These are phyloP conservation scores for Pogonomyrmex barbatus DNA, from an alignment of 1,140 invertebrate genomes.

Conservation along the genomic window DNA sequence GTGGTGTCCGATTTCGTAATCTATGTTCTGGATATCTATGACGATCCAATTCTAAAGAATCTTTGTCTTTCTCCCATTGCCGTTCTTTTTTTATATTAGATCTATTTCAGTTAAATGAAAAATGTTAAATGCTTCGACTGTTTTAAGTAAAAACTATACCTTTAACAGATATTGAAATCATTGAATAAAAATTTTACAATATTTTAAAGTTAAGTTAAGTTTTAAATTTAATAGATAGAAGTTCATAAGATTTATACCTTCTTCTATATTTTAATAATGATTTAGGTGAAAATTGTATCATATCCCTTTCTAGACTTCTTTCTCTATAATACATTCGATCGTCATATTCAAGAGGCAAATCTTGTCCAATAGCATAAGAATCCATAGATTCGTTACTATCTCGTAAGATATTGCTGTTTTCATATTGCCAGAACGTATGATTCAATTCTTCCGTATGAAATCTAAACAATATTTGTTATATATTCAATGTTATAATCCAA, in stretches of 20 bases:
- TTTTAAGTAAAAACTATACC: background rate
- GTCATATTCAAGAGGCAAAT: slow-evolving; percentile 75
- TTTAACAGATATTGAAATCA: background rate
- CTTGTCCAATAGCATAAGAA: slow-evolving; percentile 72
- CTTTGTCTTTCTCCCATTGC: slow-evolving; percentile 75
- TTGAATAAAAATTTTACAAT: background rate
- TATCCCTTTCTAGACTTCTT: slow-evolving; percentile 79
- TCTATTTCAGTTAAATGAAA: slow-evolving; percentile 58
- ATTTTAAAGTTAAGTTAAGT: no score
- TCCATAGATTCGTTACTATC: slow-evolving; percentile 76
- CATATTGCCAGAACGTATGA: slow-evolving; percentile 70
- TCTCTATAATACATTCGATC: slow-evolving; percentile 76
- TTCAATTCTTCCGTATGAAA: slow-evolving; percentile 70
- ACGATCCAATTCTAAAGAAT: slow-evolving; percentile 75
- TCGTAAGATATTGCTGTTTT: slow-evolving; percentile 63
- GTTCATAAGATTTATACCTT: slow-evolving; percentile 65
- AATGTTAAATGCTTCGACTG: background rate
- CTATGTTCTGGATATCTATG: slow-evolving; percentile 58
- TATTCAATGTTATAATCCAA: background rate
- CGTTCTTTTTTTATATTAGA: slow-evolving; percentile 69
- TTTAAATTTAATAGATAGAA: background rate
- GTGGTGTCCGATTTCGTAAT: slow-evolving; percentile 66
- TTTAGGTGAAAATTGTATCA: slow-evolving; percentile 70
- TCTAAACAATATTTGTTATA: slow-evolving; percentile 57
- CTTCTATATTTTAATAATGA: slow-evolving; percentile 60